Conservation (phyloP, 2,113 vertebrate species). For the Myrmophylax atrothorax region DNA sequence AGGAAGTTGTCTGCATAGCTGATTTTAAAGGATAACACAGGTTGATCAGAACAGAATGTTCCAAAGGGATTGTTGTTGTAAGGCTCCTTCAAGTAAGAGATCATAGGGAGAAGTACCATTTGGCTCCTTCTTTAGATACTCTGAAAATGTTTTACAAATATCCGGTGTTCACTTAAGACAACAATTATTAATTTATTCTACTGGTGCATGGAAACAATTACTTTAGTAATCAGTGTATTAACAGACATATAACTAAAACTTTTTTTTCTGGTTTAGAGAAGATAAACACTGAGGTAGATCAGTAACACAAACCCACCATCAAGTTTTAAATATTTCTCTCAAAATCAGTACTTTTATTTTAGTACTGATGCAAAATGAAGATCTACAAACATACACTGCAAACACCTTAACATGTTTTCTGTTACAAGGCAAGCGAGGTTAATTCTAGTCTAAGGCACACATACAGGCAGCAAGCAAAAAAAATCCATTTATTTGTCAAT, state of each 20-base stretch:
- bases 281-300: not conserved
- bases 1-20: not conserved
- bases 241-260: not conserved
- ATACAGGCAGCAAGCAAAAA: not conserved
- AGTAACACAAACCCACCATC: not conserved
- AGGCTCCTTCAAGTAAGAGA: not conserved
- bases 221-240: not conserved
- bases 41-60: not conserved
- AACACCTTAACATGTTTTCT: not conserved
- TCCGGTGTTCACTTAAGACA: not conserved
- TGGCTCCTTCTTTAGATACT: not conserved
- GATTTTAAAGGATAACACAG: not conserved
- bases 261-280: not conserved
- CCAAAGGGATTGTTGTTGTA: not conserved
- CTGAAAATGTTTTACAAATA: not conserved
- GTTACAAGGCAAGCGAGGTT: not conserved
- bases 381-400: not conserved
- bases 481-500: not conserved
- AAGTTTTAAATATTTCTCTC: not conserved
- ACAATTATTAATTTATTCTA: not conserved
- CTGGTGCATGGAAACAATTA: not conserved
- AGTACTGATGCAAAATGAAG: not conserved
- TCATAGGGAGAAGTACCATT: not conserved
- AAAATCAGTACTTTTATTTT: not conserved
- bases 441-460: not conserved